These are phyloP conservation scores for Platanista minor DNA, from an alignment of 2,113 vertebrate genomes.

Conservation along the genomic window DNA sequence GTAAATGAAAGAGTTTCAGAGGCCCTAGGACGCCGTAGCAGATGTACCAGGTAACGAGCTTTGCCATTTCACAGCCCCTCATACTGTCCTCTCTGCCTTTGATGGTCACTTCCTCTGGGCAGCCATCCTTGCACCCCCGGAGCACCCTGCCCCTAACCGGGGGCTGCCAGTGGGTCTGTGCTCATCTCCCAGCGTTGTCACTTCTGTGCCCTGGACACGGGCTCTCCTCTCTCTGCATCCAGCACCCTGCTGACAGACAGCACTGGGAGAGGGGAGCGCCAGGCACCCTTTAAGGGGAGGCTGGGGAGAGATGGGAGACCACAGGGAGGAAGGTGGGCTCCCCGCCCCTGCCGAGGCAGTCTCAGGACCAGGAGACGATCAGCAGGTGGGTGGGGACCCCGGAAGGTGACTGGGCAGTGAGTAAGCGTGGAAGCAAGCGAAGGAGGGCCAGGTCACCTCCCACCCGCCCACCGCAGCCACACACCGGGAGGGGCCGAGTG, in stretches of 20 bases:
- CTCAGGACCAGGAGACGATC: too few species aligned
- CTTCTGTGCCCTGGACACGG: not conserved
- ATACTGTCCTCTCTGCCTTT: not conserved
- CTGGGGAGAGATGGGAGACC: not conserved
- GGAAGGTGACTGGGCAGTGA: not conserved
- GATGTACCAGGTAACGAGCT: not conserved
- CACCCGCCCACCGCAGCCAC: not conserved
- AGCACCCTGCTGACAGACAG: not conserved
- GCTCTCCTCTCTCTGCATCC: not conserved
- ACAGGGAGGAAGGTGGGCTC: too few species aligned
- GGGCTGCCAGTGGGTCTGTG: too few species aligned
- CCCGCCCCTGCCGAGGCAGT: not conserved
- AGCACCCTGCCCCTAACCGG: fast-evolving
- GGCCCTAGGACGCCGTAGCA: not conserved
- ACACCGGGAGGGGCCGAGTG: not conserved
- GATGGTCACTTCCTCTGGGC: not conserved
- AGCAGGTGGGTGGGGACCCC: not conserved
- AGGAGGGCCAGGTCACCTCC: not conserved
- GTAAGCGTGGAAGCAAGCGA: not conserved
- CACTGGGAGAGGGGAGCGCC: not conserved
- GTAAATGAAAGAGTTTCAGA: not conserved
- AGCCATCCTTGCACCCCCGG: not conserved
- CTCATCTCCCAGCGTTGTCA: fast-evolving
- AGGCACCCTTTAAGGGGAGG: not conserved
- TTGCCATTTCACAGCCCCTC: not conserved